Evolutionary conservation across 1,140 invertebrate genomes (phyloP), one percentile per base, ranked within the genome.

Genomic region (Trissolcus basalis): DNA sequence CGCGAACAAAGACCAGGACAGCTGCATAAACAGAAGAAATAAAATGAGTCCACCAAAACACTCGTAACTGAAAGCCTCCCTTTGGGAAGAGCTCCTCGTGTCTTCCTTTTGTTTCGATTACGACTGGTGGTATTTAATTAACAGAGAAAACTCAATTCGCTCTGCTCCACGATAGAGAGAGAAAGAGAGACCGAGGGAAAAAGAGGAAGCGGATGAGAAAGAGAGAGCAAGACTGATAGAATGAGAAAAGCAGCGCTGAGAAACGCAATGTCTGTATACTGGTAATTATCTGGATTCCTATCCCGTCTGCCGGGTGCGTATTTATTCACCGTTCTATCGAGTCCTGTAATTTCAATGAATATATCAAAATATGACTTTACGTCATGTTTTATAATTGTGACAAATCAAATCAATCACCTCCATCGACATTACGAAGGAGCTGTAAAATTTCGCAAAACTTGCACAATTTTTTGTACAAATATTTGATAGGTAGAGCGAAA

Each of bases 91-190:
- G 48, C 59, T 51, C 35, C 35, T 61, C 36, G 51, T 65, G 12
- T 16, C 44, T 65, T 69, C 47, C 48, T 71, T 76, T 74, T 65
- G 58, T 80, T 67, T 67, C 72, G 70, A 69, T 72, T 69, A 58
- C 63, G 63, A 47, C 49, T 53, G 19, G 63, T 48, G 63, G 67
- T 73, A 77, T 74, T 80, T 77, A 80, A 80, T 80, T 71, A 77
- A 77, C 73, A 60, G 60, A 60, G 69, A 65, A 70, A 77, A 72
- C 44, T 68, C 53, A 39, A 54, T 73, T 73, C 35, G 10, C 51
- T 43, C 58, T 27, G 39, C 50, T 47, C 58, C 64, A 56, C 58
- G 43, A 59, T n/a, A n/a, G 67, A 68, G 56, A 48, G 50, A 58
- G 63, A 50, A 6, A 27, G 19, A 27, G 2, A 27, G 19, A 3